Evolutionary conservation across 2,888 invertebrate species (phyloP), one percentile per base, ranked within the genome.

Genomic region (Anoplius nigerrimus): DNA sequence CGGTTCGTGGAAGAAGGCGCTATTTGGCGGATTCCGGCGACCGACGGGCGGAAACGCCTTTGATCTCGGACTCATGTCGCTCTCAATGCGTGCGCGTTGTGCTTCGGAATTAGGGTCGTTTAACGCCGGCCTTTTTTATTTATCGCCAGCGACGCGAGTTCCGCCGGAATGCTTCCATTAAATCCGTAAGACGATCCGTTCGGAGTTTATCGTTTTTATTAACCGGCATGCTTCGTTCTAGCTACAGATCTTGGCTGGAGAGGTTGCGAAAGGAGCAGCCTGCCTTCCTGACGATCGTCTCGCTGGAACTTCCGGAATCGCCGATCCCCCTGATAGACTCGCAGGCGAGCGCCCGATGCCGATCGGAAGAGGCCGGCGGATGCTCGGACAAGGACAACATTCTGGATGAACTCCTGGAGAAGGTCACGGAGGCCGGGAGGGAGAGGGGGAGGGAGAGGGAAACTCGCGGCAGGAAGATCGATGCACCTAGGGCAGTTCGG

Each of bases 281-380:
- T 8, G 82, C 87, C 4, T 83, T 85, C 67, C 73, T 87, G 60
- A 87, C 87, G 63, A 85, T 87, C 67, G 86, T 85, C 48, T 87
- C 87, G 2, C 64, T 87, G 61, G 82, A 87, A 64, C 80, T 87
- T 48, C 87, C 87, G 24, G 86, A 87, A 51, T 85, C 82, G 46
- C 81, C 87, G 52, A 79, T 87, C 46, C 87, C 87, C 11, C 63
- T 87, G 74, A 84, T 87, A 69, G 86, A 87, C 18, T 86, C 82
- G 0, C 86, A 84, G 64, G 80, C 82, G 11, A 84, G 79, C 52
- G 79, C 80, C 0, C 82, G 85, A 13, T 75, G 72, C 43, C 77
- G 75, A 58, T 65, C 69, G 58, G 60, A 66, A 27, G 77, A 74
- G 43, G 70, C 78, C 56, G 68, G 68, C 43, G 61, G 43, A 20